These are phyloP conservation scores for Leucoma salicis DNA, from an alignment of 2,888 invertebrate species.

Conservation along the genomic window DNA sequence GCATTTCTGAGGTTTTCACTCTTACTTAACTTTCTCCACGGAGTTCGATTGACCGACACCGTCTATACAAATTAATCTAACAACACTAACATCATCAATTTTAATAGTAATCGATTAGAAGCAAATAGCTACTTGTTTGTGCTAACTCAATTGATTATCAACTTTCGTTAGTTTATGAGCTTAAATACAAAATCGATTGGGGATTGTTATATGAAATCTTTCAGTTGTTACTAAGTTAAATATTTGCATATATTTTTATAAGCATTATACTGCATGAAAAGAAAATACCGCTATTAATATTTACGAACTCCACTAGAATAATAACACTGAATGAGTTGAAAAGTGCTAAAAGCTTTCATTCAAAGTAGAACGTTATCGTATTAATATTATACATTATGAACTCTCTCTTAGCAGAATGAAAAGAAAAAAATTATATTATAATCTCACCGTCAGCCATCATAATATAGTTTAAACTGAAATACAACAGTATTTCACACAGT, in stretches of 20 bases:
- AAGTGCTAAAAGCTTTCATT: slow-evolving; percentile 69
- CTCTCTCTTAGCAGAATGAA: slow-evolving; percentile 54
- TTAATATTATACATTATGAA: slow-evolving; percentile 77
- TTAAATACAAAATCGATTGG: slow-evolving; percentile 21
- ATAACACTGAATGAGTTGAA: slow-evolving; percentile 61
- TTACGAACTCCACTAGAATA: slow-evolving; percentile 35
- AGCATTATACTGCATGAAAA: slow-evolving; percentile 16
- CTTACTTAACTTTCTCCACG: slow-evolving; percentile 58
- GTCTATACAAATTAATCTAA: slow-evolving; percentile 17
- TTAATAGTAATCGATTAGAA: slow-evolving; percentile 29
- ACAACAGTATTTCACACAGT: no score
- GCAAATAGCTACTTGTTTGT: slow-evolving; percentile 14
- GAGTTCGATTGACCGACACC: slow-evolving; percentile 7
- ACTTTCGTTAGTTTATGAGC: slow-evolving; percentile 11
- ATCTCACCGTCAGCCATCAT: not conserved
- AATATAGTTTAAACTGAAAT: no score
- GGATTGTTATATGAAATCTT: slow-evolving; percentile 21
- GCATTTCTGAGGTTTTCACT: slow-evolving; percentile 68
- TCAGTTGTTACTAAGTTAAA: slow-evolving; percentile 10
- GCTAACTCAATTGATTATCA: slow-evolving; percentile 16
- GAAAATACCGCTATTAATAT: slow-evolving; percentile 33
- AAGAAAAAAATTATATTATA: slow-evolving; percentile 45
- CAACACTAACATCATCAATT: slow-evolving; percentile 19
- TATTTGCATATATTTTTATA: slow-evolving; percentile 8
- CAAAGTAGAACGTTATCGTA: slow-evolving; percentile 65